Evolutionary conservation across 2,113 vertebrate species (phyloP).

Genomic region (Gymnorhina tibicen): DNA sequence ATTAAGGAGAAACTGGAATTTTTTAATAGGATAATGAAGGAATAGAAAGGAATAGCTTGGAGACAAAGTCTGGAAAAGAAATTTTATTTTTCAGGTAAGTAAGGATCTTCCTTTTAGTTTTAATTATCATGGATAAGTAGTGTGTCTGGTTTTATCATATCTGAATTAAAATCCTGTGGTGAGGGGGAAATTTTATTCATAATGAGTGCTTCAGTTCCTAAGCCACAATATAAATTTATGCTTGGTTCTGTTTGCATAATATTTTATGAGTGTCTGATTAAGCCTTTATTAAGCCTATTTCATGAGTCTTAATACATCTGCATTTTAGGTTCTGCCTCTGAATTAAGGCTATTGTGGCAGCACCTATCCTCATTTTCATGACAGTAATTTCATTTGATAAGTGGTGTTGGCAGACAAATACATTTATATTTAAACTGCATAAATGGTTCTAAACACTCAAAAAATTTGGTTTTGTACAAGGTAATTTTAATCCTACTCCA

Average conservation of each 20-base stretch:
- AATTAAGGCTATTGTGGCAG: background rate
- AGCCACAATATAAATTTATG: background rate
- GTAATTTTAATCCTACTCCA: background rate
- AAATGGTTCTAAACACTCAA: background rate
- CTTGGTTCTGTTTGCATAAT: background rate
- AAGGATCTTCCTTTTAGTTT: background rate
- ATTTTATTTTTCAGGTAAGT: background rate
- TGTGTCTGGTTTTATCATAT: background rate
- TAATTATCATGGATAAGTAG: background rate
- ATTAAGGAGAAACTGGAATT: background rate
- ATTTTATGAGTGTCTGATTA: background rate
- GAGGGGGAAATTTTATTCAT: background rate
- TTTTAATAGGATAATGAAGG: background rate
- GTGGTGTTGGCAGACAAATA: background rate
- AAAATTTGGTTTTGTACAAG: background rate
- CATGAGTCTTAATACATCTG: background rate
- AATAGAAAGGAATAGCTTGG: background rate
- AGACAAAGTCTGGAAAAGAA: background rate
- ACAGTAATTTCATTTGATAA: background rate
- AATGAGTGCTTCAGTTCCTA: background rate
- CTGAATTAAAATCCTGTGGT: background rate
- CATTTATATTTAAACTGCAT: background rate
- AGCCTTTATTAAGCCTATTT: conserved; percentile 14
- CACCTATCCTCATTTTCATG: background rate
- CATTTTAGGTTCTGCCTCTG: background rate